Base-by-base conservation (phyloP, 2,888 invertebrate species). In the Asteroscopus sphinx region DNA sequence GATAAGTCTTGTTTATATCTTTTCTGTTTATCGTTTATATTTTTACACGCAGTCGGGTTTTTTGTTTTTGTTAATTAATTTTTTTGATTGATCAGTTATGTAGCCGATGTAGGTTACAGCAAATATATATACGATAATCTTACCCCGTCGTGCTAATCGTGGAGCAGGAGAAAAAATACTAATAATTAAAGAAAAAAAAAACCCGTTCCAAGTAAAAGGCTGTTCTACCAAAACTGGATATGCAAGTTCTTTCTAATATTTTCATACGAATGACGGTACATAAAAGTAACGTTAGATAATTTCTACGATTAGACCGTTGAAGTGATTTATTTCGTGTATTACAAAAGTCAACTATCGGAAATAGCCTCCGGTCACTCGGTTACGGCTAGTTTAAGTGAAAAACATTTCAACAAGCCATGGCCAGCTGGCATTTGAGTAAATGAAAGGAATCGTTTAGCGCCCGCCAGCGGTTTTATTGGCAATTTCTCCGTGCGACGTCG, bases 371-470 rank as follows among this genome's bases (percentile, higher is more conserved):
- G 85, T 79, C 76, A 76, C 45, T 59, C 68, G 51, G 79, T 80
- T 72, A 77, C 73, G 73, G 77, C 76, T 76, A 70, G 77, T 81
- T 81, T 84, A 81, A 88, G 86, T 89, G 87, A 88, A 88, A 90
- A 76, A 79, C 80, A 71, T 82, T 81, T 83, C 75, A 83, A 80
- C 77, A 67, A 79, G 68, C 65, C 53, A 61, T 76, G 54, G 69
- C 70, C 58, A 57, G 65, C 54, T 68, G 69, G 77, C 69, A 78
- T 61, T 81, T 81, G 77, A 83, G 86, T 82, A 83, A 87, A 88
- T 86, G 85, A 87, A 87, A 81, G 86, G 87, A 87, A 86, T 87
- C 81, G 85, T 79, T 85, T 84, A 84, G 81, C 79, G 77, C 73
- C 77, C 79, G 77, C 77, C 71, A 79, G 85, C 82, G 75, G 82